Evolutionary conservation across 1,140 invertebrate genomes (phyloP).

Genomic region (Cotesia glomerata): DNA sequence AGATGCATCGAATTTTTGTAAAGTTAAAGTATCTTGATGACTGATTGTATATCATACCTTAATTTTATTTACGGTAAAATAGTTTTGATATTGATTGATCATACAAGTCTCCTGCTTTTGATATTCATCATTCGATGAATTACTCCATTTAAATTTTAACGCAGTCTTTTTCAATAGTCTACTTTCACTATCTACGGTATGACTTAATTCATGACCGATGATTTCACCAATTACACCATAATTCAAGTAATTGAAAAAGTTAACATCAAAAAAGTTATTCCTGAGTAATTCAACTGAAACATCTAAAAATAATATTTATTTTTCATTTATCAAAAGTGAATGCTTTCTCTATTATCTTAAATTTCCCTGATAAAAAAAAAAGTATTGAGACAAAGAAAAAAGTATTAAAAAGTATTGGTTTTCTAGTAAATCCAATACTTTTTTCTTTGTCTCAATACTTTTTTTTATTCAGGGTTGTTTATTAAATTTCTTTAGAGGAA

Average conservation of each 20-base stretch:
- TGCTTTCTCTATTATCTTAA: too few species aligned
- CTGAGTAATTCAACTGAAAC: neutral
- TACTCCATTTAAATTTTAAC: slow-evolving; percentile 60
- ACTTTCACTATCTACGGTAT: slow-evolving; percentile 79
- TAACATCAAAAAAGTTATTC: neutral
- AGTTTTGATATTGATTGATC: neutral
- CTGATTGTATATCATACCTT: neutral
- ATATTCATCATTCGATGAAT: neutral
- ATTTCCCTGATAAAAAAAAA: too few species aligned
- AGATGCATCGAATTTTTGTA: too few species aligned
- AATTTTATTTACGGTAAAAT: neutral
- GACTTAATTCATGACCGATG: slow-evolving; percentile 79
- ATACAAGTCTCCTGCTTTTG: neutral
- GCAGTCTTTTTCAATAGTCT: slow-evolving; percentile 70
- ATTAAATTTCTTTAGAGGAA: too few species aligned
- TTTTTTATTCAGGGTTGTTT: too few species aligned
- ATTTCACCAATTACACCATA: slow-evolving; percentile 79
- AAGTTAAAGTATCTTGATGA: too few species aligned
- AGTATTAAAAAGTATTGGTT: too few species aligned
- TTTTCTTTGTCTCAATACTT: too few species aligned
- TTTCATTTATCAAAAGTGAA: too few species aligned
- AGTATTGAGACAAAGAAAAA: too few species aligned
- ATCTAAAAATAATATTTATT: too few species aligned
- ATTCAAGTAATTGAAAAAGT: slow-evolving; percentile 61
- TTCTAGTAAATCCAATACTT: too few species aligned